A percentile compares a stretch with the other conserved stretches of the same genome.
Conservation (phyloP, 2,113 vertebrate species). For the Microtus oregoni region DNA sequence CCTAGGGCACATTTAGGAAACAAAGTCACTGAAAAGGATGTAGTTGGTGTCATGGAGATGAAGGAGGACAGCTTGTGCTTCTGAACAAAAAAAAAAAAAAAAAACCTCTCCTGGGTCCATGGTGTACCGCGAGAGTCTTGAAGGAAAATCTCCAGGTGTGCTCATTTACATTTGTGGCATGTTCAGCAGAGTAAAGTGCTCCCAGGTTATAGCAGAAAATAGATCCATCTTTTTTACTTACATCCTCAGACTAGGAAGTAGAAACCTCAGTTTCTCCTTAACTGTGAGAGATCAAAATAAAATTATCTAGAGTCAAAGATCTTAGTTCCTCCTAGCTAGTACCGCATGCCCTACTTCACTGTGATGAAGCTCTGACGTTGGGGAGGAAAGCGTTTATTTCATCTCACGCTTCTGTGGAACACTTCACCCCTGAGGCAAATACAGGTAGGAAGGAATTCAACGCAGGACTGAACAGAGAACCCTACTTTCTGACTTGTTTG, state of each 20-base stretch:
- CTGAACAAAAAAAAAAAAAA: background rate
- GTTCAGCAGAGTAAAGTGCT: background rate
- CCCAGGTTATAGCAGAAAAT: background rate
- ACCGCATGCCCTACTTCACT: background rate
- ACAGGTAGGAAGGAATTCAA: background rate
- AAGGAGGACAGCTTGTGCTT: background rate
- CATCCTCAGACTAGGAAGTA: background rate
- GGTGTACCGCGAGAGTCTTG: background rate
- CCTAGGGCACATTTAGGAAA: background rate
- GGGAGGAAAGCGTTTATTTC: background rate
- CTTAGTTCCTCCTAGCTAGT: background rate
- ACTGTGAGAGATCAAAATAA: background rate
- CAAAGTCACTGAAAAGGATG: background rate
- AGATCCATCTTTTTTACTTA: background rate
- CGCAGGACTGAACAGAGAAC: background rate
- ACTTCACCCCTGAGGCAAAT: background rate
- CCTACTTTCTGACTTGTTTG: background rate
- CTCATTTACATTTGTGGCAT: background rate
- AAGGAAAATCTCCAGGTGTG: background rate
- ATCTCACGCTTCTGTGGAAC: background rate
- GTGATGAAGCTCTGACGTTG: background rate
- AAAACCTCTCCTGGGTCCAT: background rate
- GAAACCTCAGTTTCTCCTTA: constrained; percentile 16
- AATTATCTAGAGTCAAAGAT: constrained; percentile 4
- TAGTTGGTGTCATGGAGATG: background rate